Percentiles rank a stretch among this genome's conserved stretches.
These are phyloP conservation scores for fruit fly (Drosophila melanogaster) DNA, from an alignment of 1,140 invertebrate genomes.

Conservation along the genomic window Release_6_plus_ISO1_MT NT_033777.3:26980501-26981000, in stretches of 20 bases:
- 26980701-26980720: constrained; percentile 37
- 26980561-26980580: constrained; percentile 7
- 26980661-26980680: constrained; percentile 41
- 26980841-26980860: constrained; percentile 1
- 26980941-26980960: constrained; percentile 45
- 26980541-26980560: constrained; percentile 45
- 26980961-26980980: constrained; percentile 42
- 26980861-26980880: constrained; percentile 9
- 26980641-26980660: constrained; percentile 33
- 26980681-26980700: constrained; percentile 40
- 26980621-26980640: constrained; percentile 22
- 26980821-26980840: constrained; percentile 42
- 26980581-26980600: constrained; percentile 6
- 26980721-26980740: constrained; percentile 22
- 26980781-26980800: constrained; percentile 38
- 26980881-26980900: not conserved
- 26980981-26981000: constrained; percentile 11
- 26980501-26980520: constrained; percentile 48
- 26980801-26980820: constrained; percentile 37
- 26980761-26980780: not conserved
- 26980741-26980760: not conserved
- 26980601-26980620: constrained; percentile 42
- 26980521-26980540: constrained; percentile 67
- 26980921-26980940: constrained; percentile 56
- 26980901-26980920: constrained; percentile 55